Conservation (phyloP, 2,113 vertebrate species). For the Mustela nigripes region DNA sequence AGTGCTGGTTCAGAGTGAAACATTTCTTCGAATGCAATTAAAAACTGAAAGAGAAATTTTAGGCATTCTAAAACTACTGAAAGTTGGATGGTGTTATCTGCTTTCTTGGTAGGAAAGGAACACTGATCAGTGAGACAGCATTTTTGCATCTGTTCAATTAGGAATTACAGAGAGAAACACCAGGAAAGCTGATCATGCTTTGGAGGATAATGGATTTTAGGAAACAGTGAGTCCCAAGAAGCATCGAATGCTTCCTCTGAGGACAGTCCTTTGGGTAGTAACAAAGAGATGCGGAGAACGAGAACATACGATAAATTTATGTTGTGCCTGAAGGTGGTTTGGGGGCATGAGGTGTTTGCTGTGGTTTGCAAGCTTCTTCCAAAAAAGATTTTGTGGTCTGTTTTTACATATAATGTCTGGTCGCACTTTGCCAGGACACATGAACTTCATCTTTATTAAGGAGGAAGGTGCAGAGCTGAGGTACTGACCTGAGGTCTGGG, state of each 20-base stretch:
- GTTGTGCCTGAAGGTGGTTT: neutral
- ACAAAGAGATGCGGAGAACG: neutral
- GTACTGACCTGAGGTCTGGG: constrained; percentile 68
- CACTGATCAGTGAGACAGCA: neutral
- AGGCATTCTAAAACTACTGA: neutral
- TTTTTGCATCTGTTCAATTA: neutral
- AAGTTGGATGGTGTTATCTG: neutral
- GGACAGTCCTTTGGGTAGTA: neutral
- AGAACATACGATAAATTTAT: neutral
- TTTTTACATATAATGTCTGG: neutral
- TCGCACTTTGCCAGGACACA: neutral
- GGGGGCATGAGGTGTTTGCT: neutral
- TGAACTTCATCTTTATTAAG: neutral
- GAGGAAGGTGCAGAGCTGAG: neutral
- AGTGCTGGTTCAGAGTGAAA: neutral
- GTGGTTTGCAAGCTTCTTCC: constrained; percentile 32
- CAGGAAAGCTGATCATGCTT: neutral
- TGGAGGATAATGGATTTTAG: neutral
- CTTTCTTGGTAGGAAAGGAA: neutral
- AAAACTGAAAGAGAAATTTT: neutral
- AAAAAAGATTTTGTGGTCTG: neutral
- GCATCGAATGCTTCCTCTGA: neutral
- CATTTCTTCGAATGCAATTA: neutral
- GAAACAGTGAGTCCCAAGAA: neutral
- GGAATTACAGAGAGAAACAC: neutral